Percentiles rank a stretch among this genome's conserved stretches.
phyloP scores from a whole-genome alignment of 2,888 invertebrate species.

The Morpho deidamia region DNA sequence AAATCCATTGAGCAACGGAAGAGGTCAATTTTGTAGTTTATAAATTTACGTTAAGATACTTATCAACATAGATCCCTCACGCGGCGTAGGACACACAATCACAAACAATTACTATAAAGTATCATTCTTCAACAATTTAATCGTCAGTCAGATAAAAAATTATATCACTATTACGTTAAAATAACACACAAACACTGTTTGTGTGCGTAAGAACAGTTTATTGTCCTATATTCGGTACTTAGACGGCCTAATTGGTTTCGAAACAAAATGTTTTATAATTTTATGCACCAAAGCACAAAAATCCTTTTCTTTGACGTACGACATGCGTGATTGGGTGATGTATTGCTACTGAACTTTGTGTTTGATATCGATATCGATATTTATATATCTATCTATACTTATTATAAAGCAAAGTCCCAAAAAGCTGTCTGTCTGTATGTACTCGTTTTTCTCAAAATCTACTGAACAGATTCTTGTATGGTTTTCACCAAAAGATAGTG shows the following conservation, averaged over 20 bases:
- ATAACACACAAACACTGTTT: constrained; percentile 8
- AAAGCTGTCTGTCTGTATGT: no score
- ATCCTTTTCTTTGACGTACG: constrained; percentile 26
- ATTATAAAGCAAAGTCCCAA: no score
- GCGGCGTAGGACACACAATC: constrained; percentile 18
- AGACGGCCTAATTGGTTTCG: constrained; percentile 18
- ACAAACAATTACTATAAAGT: constrained; percentile 20
- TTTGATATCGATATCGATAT: constrained; percentile 10
- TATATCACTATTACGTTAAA: neutral
- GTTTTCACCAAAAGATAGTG: no score
- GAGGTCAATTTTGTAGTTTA: constrained; percentile 24
- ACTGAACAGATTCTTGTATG: no score
- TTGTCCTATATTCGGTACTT: constrained; percentile 18
- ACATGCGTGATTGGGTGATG: constrained; percentile 22
- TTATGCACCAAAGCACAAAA: constrained; percentile 29
- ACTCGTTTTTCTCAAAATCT: no score
- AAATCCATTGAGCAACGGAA: constrained; percentile 24
- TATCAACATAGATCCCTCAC: constrained; percentile 8
- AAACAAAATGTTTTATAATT: constrained; percentile 28
- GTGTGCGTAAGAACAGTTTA: constrained; percentile 9
- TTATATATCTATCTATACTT: no score
- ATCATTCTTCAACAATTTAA: constrained; percentile 2
- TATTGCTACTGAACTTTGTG: neutral
- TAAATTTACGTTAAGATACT: constrained; percentile 13
- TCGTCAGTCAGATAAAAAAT: neutral